These are phyloP conservation scores for Cisticola juncidis DNA, from an alignment of 2,113 vertebrate genomes.

Conservation along the genomic window DNA sequence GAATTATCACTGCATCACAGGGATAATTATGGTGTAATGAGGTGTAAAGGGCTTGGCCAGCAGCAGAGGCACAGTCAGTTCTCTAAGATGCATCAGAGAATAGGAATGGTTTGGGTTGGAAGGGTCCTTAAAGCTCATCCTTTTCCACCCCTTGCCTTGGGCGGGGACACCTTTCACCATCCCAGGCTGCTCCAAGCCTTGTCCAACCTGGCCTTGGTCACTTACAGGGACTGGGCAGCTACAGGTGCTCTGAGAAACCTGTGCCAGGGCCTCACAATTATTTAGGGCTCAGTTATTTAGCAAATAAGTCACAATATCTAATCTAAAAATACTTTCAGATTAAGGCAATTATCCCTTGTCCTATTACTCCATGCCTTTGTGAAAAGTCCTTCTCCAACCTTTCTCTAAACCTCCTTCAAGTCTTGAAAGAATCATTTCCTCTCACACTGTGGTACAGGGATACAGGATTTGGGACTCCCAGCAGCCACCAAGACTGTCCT, in stretches of 20 bases:
- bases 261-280: neutral
- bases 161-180: neutral
- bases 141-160: accelerated
- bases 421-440: neutral
- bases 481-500: neutral
- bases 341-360: neutral
- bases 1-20: neutral
- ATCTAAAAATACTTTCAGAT: neutral
- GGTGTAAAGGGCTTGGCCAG: neutral
- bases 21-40: neutral
- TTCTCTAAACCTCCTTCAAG: neutral
- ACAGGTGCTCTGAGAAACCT: neutral
- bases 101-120: neutral
- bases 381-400: neutral
- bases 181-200: neutral
- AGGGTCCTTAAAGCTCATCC: neutral
- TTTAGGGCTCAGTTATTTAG: too few species aligned
- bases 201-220: neutral
- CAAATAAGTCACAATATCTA: neutral
- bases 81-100: neutral
- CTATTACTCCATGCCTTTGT: neutral
- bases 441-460: accelerated
- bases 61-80: neutral
- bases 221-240: accelerated
- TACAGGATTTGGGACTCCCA: neutral